phyloP scores from a whole-genome alignment of 1,140 invertebrate species.

The Orussus abietinus region DNA sequence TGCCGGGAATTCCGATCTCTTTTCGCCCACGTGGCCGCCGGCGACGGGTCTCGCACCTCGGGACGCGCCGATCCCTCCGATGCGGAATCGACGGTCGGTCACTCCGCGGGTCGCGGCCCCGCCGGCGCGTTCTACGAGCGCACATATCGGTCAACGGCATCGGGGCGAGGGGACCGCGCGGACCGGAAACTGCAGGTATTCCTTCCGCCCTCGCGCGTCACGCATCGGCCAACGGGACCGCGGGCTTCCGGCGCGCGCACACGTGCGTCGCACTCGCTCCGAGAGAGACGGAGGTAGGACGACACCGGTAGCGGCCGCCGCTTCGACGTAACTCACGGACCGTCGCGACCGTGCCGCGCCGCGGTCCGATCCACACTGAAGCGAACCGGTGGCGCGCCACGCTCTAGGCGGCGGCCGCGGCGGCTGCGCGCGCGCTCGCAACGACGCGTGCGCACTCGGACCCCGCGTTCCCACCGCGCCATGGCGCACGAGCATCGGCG shows the following conservation, averaged over 20 bases:
- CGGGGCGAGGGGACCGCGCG: not conserved
- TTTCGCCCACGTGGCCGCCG: no score
- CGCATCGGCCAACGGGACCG: constrained; percentile 3
- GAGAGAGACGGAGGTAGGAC: no score
- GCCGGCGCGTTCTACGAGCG: constrained; percentile 4
- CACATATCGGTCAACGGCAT: not conserved
- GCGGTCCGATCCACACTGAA: constrained; percentile 43
- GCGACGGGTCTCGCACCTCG: no score
- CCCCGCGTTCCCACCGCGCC: constrained; percentile 1
- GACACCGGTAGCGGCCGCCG: no score
- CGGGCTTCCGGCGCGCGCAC: constrained; percentile 14
- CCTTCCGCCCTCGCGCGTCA: not conserved
- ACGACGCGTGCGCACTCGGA: constrained; percentile 15
- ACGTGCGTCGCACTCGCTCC: no score
- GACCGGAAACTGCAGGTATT: constrained; percentile 2
- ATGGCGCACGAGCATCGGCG: no score
- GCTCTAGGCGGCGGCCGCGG: constrained; percentile 19
- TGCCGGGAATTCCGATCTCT: no score
- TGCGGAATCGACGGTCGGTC: constrained; percentile 15
- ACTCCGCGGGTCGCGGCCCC: not conserved
- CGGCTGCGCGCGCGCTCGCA: constrained; percentile 15
- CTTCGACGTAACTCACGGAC: not conserved
- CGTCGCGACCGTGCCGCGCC: constrained; percentile 22
- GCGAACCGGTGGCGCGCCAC: constrained; percentile 34
- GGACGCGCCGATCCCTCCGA: no score